Conservation (phyloP, 2,888 invertebrate species). For the Unio pictorum region DNA sequence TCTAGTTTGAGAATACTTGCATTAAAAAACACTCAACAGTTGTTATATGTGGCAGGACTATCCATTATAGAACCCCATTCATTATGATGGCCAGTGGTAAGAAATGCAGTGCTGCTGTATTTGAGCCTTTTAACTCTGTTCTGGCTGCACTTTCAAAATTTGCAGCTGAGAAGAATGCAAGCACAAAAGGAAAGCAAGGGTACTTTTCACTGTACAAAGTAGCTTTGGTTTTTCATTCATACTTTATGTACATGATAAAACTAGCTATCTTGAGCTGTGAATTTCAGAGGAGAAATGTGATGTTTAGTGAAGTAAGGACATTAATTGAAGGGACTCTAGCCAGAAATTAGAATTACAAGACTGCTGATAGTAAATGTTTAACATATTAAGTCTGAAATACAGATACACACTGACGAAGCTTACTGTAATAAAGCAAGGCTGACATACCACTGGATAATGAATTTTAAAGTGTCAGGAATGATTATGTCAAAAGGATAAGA, state of each 20-base stretch:
- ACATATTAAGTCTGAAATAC: conserved; percentile 7
- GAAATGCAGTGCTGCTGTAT: conserved; percentile 29
- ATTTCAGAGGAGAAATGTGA: conserved; percentile 9
- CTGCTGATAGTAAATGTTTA: conserved; percentile 7
- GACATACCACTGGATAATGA: conserved; percentile 3
- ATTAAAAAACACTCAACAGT: conserved; percentile 21
- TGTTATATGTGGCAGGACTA: conserved; percentile 27
- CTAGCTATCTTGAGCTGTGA: conserved; percentile 13
- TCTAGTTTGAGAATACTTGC: conserved; percentile 16
- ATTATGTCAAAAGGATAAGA: conserved; percentile 7
- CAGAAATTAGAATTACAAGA: conserved; percentile 2
- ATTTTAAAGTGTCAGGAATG: conserved; percentile 8
- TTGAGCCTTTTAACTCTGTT: conserved; percentile 17
- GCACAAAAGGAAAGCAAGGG: conserved; percentile 19
- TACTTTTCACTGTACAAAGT: conserved; percentile 25
- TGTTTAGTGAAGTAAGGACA: conserved; percentile 9
- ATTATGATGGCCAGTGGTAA: conserved; percentile 28
- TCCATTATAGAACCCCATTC: conserved; percentile 28
- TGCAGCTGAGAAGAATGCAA: conserved; percentile 19
- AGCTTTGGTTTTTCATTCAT: conserved; percentile 16
- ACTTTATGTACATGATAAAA: conserved; percentile 25
- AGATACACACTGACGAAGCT: not conserved
- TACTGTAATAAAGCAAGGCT: conserved; percentile 9
- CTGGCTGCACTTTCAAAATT: conserved; percentile 21
- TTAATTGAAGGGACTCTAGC: conserved; percentile 12